Evolutionary conservation across 2,888 invertebrate genomes (phyloP).

Genomic region (Hermodice carunculata): DNA sequence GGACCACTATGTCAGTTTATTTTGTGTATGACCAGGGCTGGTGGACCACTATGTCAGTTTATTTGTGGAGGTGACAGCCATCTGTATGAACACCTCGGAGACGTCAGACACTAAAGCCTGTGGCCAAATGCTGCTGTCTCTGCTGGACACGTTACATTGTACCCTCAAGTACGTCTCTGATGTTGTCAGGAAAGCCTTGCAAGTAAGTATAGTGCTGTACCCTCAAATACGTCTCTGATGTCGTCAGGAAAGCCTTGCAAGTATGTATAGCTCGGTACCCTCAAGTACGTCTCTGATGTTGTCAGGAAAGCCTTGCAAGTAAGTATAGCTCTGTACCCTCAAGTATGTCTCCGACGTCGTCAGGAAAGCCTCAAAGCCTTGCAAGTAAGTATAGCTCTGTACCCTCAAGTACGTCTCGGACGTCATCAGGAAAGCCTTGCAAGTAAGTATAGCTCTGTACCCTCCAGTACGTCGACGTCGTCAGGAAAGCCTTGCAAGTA

Average conservation of each 20-base stretch:
- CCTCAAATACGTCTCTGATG: slow-evolving; percentile 67
- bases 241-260: slow-evolving; percentile 65
- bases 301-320: slow-evolving; percentile 64
- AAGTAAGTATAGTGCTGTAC: slow-evolving; percentile 58
- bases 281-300: slow-evolving; percentile 66
- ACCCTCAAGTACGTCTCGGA: too few relatives aligned
- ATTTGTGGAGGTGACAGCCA: slow-evolving; percentile 58
- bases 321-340: too few relatives aligned
- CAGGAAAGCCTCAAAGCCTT: too few relatives aligned
- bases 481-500: slow-evolving; percentile 63
- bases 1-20: too few relatives aligned
- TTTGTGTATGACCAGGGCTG: too few relatives aligned
- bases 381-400: too few relatives aligned
- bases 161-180: slow-evolving; percentile 67
- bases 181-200: slow-evolving; percentile 64
- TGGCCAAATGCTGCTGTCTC: slow-evolving; percentile 53
- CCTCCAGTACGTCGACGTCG: slow-evolving; percentile 66
- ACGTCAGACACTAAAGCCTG: slow-evolving; percentile 54
- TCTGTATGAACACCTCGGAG: slow-evolving; percentile 54
- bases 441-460: too few relatives aligned
- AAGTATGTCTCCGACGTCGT: too few relatives aligned
- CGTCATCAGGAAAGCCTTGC: too few relatives aligned
- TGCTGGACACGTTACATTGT: slow-evolving; percentile 63
- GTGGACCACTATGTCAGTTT: slow-evolving; percentile 60
- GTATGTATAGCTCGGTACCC: slow-evolving; percentile 53